Evolutionary conservation across 1,140 invertebrate genomes (phyloP).

Genomic region (Camponotus pennsylvanicus): DNA sequence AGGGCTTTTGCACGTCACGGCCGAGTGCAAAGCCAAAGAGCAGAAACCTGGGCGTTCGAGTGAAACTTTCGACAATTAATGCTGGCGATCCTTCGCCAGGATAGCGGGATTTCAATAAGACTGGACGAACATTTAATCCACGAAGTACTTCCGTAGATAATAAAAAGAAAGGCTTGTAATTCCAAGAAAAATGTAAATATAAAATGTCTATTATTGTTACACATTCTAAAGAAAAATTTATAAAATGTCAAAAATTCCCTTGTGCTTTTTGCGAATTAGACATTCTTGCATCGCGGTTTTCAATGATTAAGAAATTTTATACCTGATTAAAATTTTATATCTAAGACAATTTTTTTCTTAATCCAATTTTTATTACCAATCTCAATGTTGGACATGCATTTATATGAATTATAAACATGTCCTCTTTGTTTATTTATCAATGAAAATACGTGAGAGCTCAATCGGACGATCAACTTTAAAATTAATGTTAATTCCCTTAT

Average conservation of each 20-base stretch:
- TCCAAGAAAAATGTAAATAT: neutral
- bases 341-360: no score
- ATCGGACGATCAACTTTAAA: neutral
- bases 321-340: no score
- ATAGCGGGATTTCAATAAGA: slow-evolving; percentile 49
- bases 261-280: neutral
- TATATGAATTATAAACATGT: neutral
- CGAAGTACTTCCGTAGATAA: neutral
- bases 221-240: neutral
- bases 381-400: neutral
- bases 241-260: neutral
- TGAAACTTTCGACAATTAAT: slow-evolving; percentile 60
- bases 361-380: neutral
- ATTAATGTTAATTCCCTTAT: neutral
- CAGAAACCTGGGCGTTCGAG: slow-evolving; percentile 47
- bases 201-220: neutral
- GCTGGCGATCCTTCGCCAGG: slow-evolving; percentile 5
- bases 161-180: neutral
- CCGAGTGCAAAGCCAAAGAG: slow-evolving; percentile 58
- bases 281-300: neutral
- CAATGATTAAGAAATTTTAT: neutral
- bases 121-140: slow-evolving; percentile 16
- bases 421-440: neutral
- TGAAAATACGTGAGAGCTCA: neutral
- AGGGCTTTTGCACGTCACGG: slow-evolving; percentile 55